Conservation (phyloP, 1,140 invertebrate species). For the Cotesia vestalis region DNA sequence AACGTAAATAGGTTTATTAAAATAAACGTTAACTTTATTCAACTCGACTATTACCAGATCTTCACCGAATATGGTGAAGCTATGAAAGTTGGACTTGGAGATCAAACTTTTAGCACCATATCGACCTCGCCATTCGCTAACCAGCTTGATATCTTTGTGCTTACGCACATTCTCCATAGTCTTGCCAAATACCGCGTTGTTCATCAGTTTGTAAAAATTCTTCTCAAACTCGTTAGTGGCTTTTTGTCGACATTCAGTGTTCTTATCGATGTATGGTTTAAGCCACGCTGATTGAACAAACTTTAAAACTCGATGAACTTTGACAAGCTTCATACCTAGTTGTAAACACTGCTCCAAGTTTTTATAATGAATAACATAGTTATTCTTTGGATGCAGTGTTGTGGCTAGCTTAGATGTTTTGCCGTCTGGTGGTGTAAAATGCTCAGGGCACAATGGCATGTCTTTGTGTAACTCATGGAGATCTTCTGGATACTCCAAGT, state of each 20-base stretch:
- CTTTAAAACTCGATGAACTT: slow-evolving; percentile 44
- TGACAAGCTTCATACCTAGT: slow-evolving; percentile 28
- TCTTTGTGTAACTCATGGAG: slow-evolving; percentile 67
- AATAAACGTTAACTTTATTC: not conserved
- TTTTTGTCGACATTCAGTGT: no score
- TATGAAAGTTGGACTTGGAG: slow-evolving; percentile 46
- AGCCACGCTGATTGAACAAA: slow-evolving; percentile 40
- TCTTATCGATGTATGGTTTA: slow-evolving; percentile 27
- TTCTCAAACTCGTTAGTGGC: no score
- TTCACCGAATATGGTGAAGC: slow-evolving; percentile 39
- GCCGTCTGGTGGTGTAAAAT: slow-evolving; percentile 35
- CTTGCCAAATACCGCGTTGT: not conserved
- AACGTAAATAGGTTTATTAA: not conserved
- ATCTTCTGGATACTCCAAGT: slow-evolving; percentile 41
- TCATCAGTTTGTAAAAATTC: no score
- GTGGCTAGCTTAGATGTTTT: slow-evolving; percentile 53
- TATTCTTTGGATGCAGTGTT: slow-evolving; percentile 64
- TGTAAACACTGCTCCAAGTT: slow-evolving; percentile 55
- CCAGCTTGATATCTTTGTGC: slow-evolving; percentile 45
- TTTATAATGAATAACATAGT: not conserved
- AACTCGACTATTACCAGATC: slow-evolving; percentile 17
- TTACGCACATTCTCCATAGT: slow-evolving; percentile 38
- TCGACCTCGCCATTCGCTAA: slow-evolving; percentile 16
- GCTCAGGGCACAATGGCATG: slow-evolving; percentile 64
- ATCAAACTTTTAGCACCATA: slow-evolving; percentile 43